Evolutionary conservation across 23 tunicate genomes (phyloP), one percentile per base, ranked within the genome.

Genomic region (Styela clava): DNA sequence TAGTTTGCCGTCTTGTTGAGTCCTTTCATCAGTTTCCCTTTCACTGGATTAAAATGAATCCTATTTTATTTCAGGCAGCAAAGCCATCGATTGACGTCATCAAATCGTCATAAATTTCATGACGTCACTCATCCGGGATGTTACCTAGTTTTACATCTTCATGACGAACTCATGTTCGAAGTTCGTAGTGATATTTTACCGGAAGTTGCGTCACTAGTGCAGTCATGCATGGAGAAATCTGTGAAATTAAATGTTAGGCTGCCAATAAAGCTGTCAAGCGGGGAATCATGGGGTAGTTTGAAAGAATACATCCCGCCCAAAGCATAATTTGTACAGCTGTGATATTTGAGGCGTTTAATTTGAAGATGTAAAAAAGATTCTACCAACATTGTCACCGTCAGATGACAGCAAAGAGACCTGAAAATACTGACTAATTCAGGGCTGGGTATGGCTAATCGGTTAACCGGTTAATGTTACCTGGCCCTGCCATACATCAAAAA

Each of bases 151-250:
- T 83, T 83, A 61, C 95, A 90, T 2, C 34, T 95, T 51, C 99
- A 95, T 70, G 99, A 95, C 34, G 99, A 95, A 36, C 82, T 95
- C n/a, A 88, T 95, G 33, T 95, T 74, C 79, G 99, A 95, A 86
- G 86, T 87, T 0, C 32, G 65, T 16, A 22, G 28, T 3, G 61
- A 73, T 34, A 77, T 79, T 22, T 34, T 92, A 21, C 68, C 79
- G 1, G 86, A 92, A 73, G 88, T 62, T 0, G 82, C 83, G 1
- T 35, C 36, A 25, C 64, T 92, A 0, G 67, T 92, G 69, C 86
- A 87, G 35, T 64, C 86, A 23, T 79, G 86, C 64, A 92, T 92
- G 97, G 79, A 31, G 24, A 32, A 79, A 36, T 68, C 86, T 82
- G n/a, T 87, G 61, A 79, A 83, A 25, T 51, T 92, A 3, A 79